These are phyloP conservation scores for Holothuria glaberrima DNA, from an alignment of 35 echinoderm and acorn worm genomes.

Conservation along the genomic window DNA sequence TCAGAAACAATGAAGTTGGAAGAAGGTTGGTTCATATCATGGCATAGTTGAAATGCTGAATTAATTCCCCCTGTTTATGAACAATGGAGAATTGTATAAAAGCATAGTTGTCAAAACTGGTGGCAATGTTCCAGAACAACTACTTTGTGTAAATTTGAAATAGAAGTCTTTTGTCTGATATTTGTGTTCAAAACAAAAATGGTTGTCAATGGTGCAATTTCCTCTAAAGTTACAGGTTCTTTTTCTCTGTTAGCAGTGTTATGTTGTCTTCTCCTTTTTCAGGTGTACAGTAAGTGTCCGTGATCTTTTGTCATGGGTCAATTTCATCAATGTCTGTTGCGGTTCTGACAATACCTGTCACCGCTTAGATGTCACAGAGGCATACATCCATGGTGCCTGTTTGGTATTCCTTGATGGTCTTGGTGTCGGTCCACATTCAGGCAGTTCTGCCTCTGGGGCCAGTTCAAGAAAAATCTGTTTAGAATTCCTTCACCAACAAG, in stretches of 20 bases:
- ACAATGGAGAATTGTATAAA: no score
- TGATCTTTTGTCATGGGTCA: conserved; percentile 94
- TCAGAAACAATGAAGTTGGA: conserved; percentile 90
- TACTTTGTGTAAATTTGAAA: no score
- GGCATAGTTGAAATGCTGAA: not conserved
- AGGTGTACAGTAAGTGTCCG: conserved; percentile 94
- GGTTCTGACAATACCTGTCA: not conserved
- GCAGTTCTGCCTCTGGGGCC: conserved; percentile 26
- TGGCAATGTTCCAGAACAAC: no score
- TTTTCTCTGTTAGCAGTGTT: no score
- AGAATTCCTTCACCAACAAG: conserved; percentile 71
- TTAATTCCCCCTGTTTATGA: not conserved
- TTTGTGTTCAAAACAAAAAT: no score
- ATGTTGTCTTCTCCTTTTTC: not conserved
- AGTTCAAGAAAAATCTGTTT: conserved; percentile 68
- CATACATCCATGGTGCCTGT: conserved; percentile 93
- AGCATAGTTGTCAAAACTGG: no score
- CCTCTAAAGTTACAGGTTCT: no score
- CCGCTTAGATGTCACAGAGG: conserved; percentile 68
- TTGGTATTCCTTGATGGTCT: conserved; percentile 95
- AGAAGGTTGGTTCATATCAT: conserved; percentile 48
- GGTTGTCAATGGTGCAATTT: no score
- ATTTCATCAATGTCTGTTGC: conserved; percentile 94
- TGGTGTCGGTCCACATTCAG: conserved; percentile 67
- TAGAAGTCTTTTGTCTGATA: no score